Evolutionary conservation across 1,140 invertebrate genomes (phyloP).

Genomic region (Bursaphelenchus mucronatus): DNA sequence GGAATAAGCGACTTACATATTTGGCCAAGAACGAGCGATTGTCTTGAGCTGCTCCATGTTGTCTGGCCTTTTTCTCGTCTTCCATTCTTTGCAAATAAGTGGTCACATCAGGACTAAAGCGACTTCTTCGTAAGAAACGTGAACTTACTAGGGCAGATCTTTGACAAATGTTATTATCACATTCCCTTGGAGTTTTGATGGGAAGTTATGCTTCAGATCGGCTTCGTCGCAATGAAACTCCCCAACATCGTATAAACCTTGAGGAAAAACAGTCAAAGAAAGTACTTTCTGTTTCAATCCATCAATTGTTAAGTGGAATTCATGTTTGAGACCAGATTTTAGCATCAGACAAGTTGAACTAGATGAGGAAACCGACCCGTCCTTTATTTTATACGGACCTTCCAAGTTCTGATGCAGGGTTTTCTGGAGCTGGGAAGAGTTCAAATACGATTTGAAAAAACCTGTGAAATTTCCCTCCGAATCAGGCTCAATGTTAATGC

Average conservation of each 20-base stretch:
- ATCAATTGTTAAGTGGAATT: slow-evolving; percentile 50
- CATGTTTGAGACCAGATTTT: slow-evolving; percentile 43
- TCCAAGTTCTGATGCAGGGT: neutral
- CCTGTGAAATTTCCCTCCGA: neutral
- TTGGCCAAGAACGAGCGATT: slow-evolving; percentile 57
- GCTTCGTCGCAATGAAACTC: slow-evolving; percentile 16
- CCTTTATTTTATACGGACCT: neutral
- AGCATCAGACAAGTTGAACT: slow-evolving; percentile 43
- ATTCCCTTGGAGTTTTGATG: slow-evolving; percentile 17
- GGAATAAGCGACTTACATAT: slow-evolving; percentile 48
- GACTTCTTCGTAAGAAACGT: slow-evolving; percentile 10
- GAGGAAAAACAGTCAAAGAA: slow-evolving; percentile 54
- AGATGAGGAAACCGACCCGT: too few relatives aligned
- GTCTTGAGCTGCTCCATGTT: slow-evolving; percentile 55
- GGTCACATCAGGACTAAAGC: slow-evolving; percentile 52
- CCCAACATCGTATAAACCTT: slow-evolving; percentile 39
- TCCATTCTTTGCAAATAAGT: slow-evolving; percentile 58
- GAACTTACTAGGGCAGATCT: slow-evolving; percentile 43
- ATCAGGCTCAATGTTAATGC: neutral
- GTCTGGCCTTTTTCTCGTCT: slow-evolving; percentile 48
- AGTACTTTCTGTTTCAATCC: slow-evolving; percentile 34
- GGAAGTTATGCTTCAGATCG: neutral
- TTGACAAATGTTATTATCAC: slow-evolving; percentile 36
- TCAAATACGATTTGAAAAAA: neutral
- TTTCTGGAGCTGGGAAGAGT: neutral